Conservation (phyloP, 2,113 vertebrate species). For the Lepisosteus oculatus region DNA sequence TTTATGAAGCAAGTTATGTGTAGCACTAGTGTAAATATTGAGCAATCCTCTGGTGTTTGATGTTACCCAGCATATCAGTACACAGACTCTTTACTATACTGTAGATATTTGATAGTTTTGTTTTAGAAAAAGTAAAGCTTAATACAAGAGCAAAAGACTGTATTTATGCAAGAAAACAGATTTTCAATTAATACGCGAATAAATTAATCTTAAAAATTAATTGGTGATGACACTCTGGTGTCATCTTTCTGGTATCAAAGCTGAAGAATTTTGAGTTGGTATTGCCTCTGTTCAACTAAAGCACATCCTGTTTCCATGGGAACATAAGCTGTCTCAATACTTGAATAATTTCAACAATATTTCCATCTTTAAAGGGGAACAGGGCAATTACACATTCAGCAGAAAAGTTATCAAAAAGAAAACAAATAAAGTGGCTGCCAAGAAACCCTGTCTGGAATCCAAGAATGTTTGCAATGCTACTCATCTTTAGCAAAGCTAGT, state of each 20-base stretch:
- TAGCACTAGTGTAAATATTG: too few relatives aligned
- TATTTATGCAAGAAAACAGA: background rate
- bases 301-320: conserved; percentile 9
- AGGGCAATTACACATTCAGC: background rate
- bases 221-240: conserved; percentile 2
- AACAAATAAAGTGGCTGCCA: background rate
- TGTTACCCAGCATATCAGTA: too few relatives aligned
- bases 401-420: conserved; percentile 2
- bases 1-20: too few relatives aligned
- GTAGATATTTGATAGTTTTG: too few relatives aligned
- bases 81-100: too few relatives aligned
- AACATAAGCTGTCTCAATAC: background rate
- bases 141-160: conserved; percentile 2
- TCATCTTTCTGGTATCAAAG: conserved; percentile 10
- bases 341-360: conserved; percentile 2
- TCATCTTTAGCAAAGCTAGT: too few relatives aligned
- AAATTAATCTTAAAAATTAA: conserved; percentile 9
- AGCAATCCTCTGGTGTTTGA: too few relatives aligned
- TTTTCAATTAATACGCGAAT: background rate
- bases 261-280: background rate
- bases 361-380: background rate
- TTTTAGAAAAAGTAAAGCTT: background rate
- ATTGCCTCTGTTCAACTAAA: conserved; percentile 1
- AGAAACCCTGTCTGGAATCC: background rate
- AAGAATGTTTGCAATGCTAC: too few relatives aligned